Base-by-base conservation (phyloP, 2,888 invertebrate genomes). In the Parnassius glacialis region DNA sequence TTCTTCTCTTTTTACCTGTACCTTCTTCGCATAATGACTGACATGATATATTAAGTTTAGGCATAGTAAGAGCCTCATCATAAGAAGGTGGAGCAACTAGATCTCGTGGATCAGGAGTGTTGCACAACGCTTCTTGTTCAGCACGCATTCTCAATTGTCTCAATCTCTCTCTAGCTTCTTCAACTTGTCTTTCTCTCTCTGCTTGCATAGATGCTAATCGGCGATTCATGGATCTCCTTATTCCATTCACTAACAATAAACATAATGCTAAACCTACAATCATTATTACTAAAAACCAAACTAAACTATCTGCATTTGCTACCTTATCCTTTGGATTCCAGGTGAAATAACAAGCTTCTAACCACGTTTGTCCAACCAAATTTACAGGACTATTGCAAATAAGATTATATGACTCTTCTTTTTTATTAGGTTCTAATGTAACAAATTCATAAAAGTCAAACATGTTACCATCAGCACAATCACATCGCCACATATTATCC, bases 401-500 rank as follows among this genome's bases (percentile, higher is more conserved):
- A 57, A 95, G 81, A 65, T 91, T 89, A 64, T 79, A 85, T 0
- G 85, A 89, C 67, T 87, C 86, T 69, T 85, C 87, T 57, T 91
- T 92, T 74, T 92, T 94, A 34, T 85, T 85, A 1, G 94, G 93
- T 65, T 92, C 89, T 16, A 91, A 78, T 1, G 92, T 93, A 12
- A 95, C 74, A 75, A 87, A 95, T 64, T 93, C 90, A 69, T 93
- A 95, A 73, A 94, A 93, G 10, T 92, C 89, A 60, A 92, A 88
- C 77, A 96, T 93, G 25, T 93, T 90, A 0, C 72, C 69, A 66
- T 93, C 93, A n/a, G 79, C 70, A 72, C 96, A 96, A 66, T 95
- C 94, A 76, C 96, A 96, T 64, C 94, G 90, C 96, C 96, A 96
- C 68, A 95, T 94, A 79, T 96, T 96, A 72, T 96, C 95, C 13